Conservation (phyloP, 2,888 invertebrate genomes). For the Synergus umbraculus region DNA sequence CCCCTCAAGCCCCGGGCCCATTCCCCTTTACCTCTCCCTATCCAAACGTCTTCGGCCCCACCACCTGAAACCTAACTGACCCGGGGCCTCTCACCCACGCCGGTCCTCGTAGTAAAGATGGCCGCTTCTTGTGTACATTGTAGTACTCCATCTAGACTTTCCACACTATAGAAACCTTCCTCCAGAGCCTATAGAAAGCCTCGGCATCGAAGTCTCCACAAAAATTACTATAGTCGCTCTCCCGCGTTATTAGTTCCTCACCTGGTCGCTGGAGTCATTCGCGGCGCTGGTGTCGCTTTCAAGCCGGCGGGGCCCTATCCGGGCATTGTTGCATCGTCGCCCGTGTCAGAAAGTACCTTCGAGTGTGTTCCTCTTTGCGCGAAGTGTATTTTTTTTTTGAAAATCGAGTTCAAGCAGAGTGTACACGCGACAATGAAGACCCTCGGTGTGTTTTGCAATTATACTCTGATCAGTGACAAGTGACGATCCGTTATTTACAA, state of each 20-base stretch:
- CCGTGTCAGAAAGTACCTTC: conserved; percentile 68
- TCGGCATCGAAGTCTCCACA: conserved; percentile 12
- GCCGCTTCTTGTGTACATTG: conserved; percentile 62
- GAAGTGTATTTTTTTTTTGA: conserved; percentile 11
- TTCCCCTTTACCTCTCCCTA: conserved; percentile 52
- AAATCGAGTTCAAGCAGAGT: background rate
- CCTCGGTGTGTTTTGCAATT: conserved; percentile 30
- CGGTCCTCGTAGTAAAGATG: conserved; percentile 72
- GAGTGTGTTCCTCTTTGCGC: conserved; percentile 54
- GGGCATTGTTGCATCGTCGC: conserved; percentile 75
- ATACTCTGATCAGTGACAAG: conserved; percentile 44
- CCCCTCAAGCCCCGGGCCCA: conserved; percentile 33
- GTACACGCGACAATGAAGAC: conserved; percentile 25
- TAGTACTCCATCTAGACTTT: conserved; percentile 57
- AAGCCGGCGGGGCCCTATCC: conserved; percentile 69
- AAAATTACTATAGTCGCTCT: background rate
- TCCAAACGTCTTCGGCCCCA: conserved; percentile 42
- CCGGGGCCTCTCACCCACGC: conserved; percentile 72
- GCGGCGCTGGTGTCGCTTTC: conserved; percentile 68
- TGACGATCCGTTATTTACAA: conserved; percentile 35
- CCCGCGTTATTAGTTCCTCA: conserved; percentile 54
- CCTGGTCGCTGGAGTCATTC: conserved; percentile 66
- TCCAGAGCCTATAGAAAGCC: background rate
- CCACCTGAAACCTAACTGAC: conserved; percentile 59
- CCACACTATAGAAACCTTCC: conserved; percentile 7